Evolutionary conservation across 92 coral and sea anemone genomes (phyloP).

Genomic region (Chrysogorgia sp.): DNA sequence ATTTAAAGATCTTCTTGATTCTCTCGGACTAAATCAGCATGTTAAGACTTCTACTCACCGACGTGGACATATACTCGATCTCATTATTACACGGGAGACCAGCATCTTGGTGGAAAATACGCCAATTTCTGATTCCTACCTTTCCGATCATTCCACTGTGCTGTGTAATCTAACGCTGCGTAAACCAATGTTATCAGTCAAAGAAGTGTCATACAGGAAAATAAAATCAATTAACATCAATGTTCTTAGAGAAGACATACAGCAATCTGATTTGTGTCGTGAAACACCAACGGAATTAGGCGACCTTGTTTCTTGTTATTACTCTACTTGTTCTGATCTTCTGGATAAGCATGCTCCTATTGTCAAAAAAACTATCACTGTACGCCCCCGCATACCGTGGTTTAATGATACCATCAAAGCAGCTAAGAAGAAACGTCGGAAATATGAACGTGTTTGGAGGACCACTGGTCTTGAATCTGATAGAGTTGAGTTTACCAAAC

Average conservation of each 20-base stretch:
- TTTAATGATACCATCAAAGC: conserved; percentile 43
- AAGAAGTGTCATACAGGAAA: conserved; percentile 38
- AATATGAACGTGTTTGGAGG: conserved; percentile 45
- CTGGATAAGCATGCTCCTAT: conserved; percentile 51
- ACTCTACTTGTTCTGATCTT: conserved; percentile 8
- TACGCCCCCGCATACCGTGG: conserved; percentile 51
- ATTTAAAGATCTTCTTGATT: conserved; percentile 48
- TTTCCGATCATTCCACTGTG: conserved; percentile 36
- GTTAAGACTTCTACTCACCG: conserved; percentile 30
- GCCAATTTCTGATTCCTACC: conserved; percentile 18
- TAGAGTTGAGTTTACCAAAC: conserved; percentile 17
- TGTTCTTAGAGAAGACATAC: conserved; percentile 12
- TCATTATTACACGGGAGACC: conserved; percentile 9
- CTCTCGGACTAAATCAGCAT: conserved; percentile 36
- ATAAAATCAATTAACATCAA: conserved; percentile 12
- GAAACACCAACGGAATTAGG: conserved; percentile 1
- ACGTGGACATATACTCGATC: conserved; percentile 24
- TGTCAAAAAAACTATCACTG: conserved; percentile 36
- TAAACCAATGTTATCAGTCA: conserved; percentile 23
- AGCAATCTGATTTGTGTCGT: conserved; percentile 8
- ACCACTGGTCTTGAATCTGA: conserved; percentile 47
- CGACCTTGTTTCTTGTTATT: conserved; percentile 17
- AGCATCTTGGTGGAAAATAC: not conserved
- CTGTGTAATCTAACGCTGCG: conserved; percentile 24
- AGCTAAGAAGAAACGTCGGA: conserved; percentile 33